Evolutionary conservation across 2,797 vertebrate species (phyloP).

Genomic region (Brachymystax lenok): DNA sequence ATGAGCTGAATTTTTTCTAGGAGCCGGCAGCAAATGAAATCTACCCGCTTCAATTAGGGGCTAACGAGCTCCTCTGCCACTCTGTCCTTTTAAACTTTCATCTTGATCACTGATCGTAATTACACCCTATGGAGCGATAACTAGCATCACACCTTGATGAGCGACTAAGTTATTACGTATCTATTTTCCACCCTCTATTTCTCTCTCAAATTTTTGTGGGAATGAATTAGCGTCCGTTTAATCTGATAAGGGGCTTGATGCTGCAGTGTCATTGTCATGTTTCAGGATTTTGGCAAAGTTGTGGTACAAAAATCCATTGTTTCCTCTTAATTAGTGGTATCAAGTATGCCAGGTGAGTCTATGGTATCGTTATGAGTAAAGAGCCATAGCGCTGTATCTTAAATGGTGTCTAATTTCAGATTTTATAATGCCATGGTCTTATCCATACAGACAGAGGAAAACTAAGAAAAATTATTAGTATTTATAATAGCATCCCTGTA

Average conservation of each 20-base stretch:
- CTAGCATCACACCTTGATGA: background rate
- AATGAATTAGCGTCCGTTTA: background rate
- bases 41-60: background rate
- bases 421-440: background rate
- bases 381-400: background rate
- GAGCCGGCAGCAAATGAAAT: background rate
- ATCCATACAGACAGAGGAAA: background rate
- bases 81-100: background rate
- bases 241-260: background rate
- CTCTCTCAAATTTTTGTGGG: background rate
- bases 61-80: background rate
- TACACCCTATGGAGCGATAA: background rate
- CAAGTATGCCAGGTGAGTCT: background rate
- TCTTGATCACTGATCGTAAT: background rate
- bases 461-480: background rate
- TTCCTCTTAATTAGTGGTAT: background rate
- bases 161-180: background rate
- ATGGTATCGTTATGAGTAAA: background rate
- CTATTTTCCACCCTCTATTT: background rate
- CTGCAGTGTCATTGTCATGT: background rate
- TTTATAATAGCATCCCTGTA: background rate
- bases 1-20: background rate
- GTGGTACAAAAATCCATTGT: background rate
- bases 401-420: background rate
- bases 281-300: background rate